phyloP scores from a whole-genome alignment of 2,888 invertebrate species.

The Diaperis boleti region DNA sequence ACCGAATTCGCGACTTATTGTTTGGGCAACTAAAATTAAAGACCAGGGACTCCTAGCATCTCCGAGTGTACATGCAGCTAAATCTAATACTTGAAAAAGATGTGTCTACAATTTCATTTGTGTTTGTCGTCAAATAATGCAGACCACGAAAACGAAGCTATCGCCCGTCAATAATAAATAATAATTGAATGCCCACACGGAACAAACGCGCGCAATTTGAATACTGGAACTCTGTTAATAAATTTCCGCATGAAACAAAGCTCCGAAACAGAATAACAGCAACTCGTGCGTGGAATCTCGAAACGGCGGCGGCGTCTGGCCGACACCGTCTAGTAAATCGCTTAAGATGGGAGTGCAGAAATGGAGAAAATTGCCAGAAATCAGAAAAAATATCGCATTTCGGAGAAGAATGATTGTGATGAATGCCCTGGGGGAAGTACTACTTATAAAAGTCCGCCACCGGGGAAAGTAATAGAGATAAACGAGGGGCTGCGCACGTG shows the following conservation, averaged over 20 bases:
- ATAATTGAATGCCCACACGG: constrained; percentile 23
- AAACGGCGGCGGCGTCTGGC: constrained; percentile 11
- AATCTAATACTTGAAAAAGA: no score
- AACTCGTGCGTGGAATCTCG: constrained; percentile 23
- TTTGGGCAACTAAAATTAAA: no score
- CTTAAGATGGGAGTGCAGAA: constrained; percentile 42
- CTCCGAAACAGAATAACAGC: constrained; percentile 11
- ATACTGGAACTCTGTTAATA: constrained; percentile 29
- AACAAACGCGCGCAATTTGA: constrained; percentile 15
- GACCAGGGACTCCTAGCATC: no score
- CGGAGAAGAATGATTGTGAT: constrained; percentile 55
- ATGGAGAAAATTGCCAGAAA: constrained; percentile 49
- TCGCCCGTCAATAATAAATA: background rate
- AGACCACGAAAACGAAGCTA: background rate
- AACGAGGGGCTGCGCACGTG: constrained; percentile 52
- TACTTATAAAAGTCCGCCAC: constrained; percentile 50
- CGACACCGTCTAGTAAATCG: constrained; percentile 33
- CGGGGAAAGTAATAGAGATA: constrained; percentile 53
- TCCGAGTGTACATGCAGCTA: no score
- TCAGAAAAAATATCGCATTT: constrained; percentile 54
- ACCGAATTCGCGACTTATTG: constrained; percentile 15
- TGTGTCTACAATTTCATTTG: no score
- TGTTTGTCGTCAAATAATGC: no score
- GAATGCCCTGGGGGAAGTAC: constrained; percentile 50
- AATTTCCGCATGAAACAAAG: constrained; percentile 29